These are phyloP conservation scores for Adelges cooleyi DNA, from an alignment of 1,140 invertebrate species.

Conservation along the genomic window DNA sequence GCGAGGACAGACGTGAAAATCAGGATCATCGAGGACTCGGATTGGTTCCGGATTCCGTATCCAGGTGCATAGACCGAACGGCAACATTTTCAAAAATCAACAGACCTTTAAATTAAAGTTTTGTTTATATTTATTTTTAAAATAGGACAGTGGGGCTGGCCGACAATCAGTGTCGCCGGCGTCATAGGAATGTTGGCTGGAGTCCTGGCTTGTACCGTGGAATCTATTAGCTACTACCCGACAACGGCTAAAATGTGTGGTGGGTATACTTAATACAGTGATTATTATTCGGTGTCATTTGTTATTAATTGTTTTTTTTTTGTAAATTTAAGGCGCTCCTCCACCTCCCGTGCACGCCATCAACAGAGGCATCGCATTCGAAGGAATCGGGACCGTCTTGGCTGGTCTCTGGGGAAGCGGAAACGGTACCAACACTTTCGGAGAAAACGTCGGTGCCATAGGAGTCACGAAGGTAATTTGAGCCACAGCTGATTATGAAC, in stretches of 20 bases:
- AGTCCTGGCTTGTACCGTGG: constrained; percentile 69
- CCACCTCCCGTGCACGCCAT: constrained; percentile 75
- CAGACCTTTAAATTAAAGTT: neutral
- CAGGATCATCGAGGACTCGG: constrained; percentile 56
- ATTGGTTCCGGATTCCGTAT: constrained; percentile 77
- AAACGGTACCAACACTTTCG: constrained; percentile 78
- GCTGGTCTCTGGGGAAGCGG: constrained; percentile 72
- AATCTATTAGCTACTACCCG: constrained; percentile 81
- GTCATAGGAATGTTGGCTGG: constrained; percentile 75
- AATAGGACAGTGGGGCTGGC: constrained; percentile 71
- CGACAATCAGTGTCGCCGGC: constrained; percentile 60
- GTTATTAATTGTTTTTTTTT: neutral
- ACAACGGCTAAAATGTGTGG: constrained; percentile 71
- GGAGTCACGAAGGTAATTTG: constrained; percentile 51
- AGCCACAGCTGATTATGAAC: too few relatives aligned
- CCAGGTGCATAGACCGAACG: constrained; percentile 52
- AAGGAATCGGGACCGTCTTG: constrained; percentile 69
- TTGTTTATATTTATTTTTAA: too few relatives aligned
- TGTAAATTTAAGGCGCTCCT: constrained; percentile 49
- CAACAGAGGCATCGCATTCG: constrained; percentile 71
- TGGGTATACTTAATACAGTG: constrained; percentile 36
- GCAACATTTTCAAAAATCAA: neutral
- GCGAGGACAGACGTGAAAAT: constrained; percentile 67
- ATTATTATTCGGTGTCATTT: neutral
- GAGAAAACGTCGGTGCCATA: constrained; percentile 82